Conservation (phyloP, 2,888 invertebrate species). For the Smittia sp. region DNA sequence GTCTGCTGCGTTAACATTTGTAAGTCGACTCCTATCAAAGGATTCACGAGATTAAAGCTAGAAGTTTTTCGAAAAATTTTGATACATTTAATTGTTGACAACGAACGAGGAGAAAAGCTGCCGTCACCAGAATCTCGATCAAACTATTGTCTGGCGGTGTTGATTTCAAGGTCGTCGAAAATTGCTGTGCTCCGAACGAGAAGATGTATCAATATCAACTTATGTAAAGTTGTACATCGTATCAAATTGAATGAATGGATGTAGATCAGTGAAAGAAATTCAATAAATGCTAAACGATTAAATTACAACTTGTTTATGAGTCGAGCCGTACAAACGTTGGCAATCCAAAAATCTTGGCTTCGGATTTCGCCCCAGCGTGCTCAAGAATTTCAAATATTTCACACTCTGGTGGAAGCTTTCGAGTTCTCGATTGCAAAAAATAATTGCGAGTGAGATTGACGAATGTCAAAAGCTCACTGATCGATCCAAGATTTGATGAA, state of each 20-base stretch:
- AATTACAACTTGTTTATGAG: conserved; percentile 38
- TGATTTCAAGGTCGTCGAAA: conserved; percentile 2
- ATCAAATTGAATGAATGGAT: conserved; percentile 36
- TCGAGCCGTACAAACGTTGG: background rate
- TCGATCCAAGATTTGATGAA: too few species aligned
- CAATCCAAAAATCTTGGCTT: background rate
- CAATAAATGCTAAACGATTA: conserved; percentile 40
- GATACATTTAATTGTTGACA: too few species aligned
- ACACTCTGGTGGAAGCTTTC: background rate
- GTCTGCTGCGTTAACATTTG: background rate
- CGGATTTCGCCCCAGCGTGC: background rate
- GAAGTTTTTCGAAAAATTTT: too few species aligned
- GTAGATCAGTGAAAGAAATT: conserved; percentile 38
- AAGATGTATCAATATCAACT: conserved; percentile 28
- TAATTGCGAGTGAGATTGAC: too few species aligned
- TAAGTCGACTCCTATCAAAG: background rate
- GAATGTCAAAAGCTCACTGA: too few species aligned
- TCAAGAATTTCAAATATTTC: background rate
- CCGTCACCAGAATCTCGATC: background rate
- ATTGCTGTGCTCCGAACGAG: background rate
- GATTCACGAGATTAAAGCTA: too few species aligned
- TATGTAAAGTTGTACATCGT: background rate
- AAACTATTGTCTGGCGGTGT: conserved; percentile 6
- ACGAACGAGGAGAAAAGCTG: too few species aligned
- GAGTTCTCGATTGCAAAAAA: too few species aligned